Evolutionary conservation across 2,888 invertebrate genomes (phyloP).

Genomic region (Andrena trimmerana): DNA sequence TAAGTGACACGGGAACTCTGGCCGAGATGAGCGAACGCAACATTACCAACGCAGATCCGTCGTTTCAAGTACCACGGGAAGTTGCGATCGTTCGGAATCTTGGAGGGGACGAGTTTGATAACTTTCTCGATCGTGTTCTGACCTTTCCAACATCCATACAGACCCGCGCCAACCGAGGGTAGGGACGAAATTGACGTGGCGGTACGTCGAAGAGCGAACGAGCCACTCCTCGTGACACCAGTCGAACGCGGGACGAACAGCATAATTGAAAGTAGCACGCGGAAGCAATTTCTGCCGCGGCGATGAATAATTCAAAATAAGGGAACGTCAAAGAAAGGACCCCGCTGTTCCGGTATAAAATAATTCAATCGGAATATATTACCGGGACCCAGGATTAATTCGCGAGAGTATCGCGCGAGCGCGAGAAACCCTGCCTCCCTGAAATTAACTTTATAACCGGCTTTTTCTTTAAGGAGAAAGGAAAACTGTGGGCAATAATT

Average conservation of each 20-base stretch:
- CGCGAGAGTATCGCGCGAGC: slow-evolving; percentile 18
- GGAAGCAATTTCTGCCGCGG: slow-evolving; percentile 34
- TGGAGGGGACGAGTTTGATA: slow-evolving; percentile 7
- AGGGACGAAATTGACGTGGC: not conserved
- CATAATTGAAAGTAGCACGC: slow-evolving; percentile 36
- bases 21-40: not conserved
- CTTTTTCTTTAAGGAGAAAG: slow-evolving; percentile 1
- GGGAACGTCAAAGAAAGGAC: slow-evolving; percentile 22
- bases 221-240: not conserved
- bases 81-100: slow-evolving; percentile 30
- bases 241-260: slow-evolving; percentile 20
- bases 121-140: slow-evolving; percentile 6
- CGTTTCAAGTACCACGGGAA: slow-evolving; percentile 25
- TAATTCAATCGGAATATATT: slow-evolving; percentile 54
- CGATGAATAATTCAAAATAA: slow-evolving; percentile 54
- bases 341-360: slow-evolving; percentile 25
- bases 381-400: slow-evolving; percentile 28
- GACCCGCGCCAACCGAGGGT: not conserved
- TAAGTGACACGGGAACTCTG: slow-evolving; percentile 10
- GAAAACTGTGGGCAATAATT: slow-evolving; percentile 7
- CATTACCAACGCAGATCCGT: slow-evolving; percentile 39
- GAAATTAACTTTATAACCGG: slow-evolving; percentile 21
- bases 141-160: not conserved
- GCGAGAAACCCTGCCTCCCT: not conserved
- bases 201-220: not conserved